Base-by-base conservation (phyloP, 1,140 invertebrate genomes). In the Parapsyche elsis region DNA sequence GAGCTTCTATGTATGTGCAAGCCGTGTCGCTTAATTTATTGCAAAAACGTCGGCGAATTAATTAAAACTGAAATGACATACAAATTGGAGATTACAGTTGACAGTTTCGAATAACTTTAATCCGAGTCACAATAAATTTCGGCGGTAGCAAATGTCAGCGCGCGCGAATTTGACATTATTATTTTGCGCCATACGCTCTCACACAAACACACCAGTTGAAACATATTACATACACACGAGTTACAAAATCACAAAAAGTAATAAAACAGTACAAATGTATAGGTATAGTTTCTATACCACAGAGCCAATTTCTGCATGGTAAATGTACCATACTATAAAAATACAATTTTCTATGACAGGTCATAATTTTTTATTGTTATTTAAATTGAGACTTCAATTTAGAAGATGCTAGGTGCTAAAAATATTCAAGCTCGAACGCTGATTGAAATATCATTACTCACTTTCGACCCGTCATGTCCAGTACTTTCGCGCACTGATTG, bases 51-150 rank as follows among this genome's bases (percentile, higher is more conserved):
- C 64, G 24, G 21, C 64, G 64, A 23, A 67, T 67, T 67, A 67
- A 67, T 67, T 67, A 67, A 67, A 67, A 67, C 64, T 67, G 64
- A 67, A 67, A 67, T 24, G 64, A 23, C 24, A 23, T 24, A 67
- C 64, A 67, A 67, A 67, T 67, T 67, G 64, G 64, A 12, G 64
- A 67, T 67, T 24, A 67, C 64, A 24, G 64, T 26, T 67, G 64
- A 67, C 64, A 67, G 64, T 67, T 67, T 67, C 64, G 24, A 67
- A 67, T 67, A 67, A 67, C 64, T 67, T 67, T 67, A 67, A 67
- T 67, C 64, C 64, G 64, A 67, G 64, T 67, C 64, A 67, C 64
- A 67, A 67, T 67, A 67, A 67, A 67, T 67, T 67, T 67, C 64
- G 64, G 9, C 64, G 64, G 19, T 53, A 53, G 49, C 64, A 67